Percentiles rank a stretch among this genome's conserved stretches.
Evolutionary conservation across 2,797 vertebrate genomes (phyloP).

Genomic region (Xyrichtys novacula): DNA sequence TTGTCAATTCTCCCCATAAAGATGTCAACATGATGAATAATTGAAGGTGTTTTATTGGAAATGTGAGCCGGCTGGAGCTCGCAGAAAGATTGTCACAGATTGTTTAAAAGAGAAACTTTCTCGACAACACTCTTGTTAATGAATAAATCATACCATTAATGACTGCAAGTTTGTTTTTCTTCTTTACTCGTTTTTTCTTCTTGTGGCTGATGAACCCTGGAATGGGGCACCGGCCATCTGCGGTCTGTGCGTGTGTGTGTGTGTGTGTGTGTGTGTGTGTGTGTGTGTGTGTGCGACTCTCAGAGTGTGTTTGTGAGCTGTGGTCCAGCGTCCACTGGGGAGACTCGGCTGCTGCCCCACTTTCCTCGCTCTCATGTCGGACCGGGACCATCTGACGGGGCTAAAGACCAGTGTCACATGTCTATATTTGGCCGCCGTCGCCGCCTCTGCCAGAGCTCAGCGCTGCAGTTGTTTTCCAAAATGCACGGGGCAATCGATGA

Average conservation of each 20-base stretch:
- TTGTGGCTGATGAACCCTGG: constrained; percentile 78
- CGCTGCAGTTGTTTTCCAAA: constrained; percentile 83
- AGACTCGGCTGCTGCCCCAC: constrained; percentile 83
- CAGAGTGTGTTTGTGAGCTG: constrained; percentile 61
- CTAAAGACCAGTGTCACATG: constrained; percentile 85
- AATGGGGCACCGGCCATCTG: constrained; percentile 84
- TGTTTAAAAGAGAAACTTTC: constrained; percentile 61
- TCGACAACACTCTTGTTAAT: constrained; percentile 64
- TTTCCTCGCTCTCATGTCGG: constrained; percentile 82
- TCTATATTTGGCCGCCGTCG: constrained; percentile 81
- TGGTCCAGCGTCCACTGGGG: constrained; percentile 80
- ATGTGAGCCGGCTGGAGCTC: neutral
- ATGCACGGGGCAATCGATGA: constrained; percentile 81
- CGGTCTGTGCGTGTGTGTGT: constrained; percentile 60
- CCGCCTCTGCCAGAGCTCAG: constrained; percentile 75
- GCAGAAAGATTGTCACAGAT: constrained; percentile 47
- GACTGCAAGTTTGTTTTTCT: constrained; percentile 72
- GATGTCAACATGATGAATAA: constrained; percentile 23
- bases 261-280: constrained; percentile 27
- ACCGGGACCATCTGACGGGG: constrained; percentile 85
- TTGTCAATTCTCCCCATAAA: neutral
- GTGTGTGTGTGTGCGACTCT: constrained; percentile 35
- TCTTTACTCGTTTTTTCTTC: constrained; percentile 42
- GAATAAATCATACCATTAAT: constrained; percentile 74
- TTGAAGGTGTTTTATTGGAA: constrained; percentile 11